These are phyloP conservation scores for Eulacestoma nigropectus DNA, from an alignment of 2,113 vertebrate genomes.

Conservation along the genomic window DNA sequence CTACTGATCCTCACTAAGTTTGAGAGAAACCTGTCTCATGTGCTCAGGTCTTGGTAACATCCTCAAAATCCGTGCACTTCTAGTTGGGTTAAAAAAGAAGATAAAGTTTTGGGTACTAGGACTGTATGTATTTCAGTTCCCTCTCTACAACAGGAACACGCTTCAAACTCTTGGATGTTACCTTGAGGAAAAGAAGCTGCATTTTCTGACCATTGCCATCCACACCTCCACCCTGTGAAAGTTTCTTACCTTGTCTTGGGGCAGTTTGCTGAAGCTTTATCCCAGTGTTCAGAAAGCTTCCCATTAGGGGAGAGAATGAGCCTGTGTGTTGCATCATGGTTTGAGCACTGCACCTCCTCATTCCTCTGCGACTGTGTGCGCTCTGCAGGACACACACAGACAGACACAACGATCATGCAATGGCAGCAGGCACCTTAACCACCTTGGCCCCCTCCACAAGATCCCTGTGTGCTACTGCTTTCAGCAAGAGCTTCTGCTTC, in stretches of 20 bases:
- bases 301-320: not conserved
- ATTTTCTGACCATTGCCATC: not conserved
- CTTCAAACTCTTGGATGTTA: not conserved
- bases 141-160: not conserved
- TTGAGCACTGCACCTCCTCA: not conserved
- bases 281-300: not conserved
- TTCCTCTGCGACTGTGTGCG: fast-evolving
- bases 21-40: not conserved
- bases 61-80: not conserved
- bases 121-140: not conserved
- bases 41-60: not conserved
- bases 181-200: not conserved
- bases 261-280: not conserved
- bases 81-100: not conserved
- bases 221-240: not conserved
- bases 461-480: not conserved
- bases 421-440: not conserved
- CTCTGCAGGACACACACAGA: not conserved
- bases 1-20: not conserved
- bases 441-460: not conserved
- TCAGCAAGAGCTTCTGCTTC: not conserved
- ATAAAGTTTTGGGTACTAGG: not conserved
- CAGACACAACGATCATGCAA: fast-evolving
- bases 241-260: not conserved
- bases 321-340: not conserved